These are phyloP conservation scores for Perdita meconis DNA, from an alignment of 2,888 invertebrate genomes.

Conservation along the genomic window DNA sequence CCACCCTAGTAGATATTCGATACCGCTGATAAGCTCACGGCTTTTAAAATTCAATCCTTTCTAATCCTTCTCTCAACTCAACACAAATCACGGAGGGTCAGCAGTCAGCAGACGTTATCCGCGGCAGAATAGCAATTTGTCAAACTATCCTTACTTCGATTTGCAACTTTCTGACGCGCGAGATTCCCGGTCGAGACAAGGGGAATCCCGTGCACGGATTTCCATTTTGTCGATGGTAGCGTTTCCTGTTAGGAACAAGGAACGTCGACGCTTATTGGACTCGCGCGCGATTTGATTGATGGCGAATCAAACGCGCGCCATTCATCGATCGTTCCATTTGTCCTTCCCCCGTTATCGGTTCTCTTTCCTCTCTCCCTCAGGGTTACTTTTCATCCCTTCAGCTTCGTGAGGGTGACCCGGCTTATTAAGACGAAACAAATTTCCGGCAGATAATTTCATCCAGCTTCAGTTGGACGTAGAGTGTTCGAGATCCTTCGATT, in stretches of 20 bases:
- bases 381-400: neutral
- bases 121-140: slow-evolving; percentile 32
- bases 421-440: slow-evolving; percentile 20
- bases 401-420: slow-evolving; percentile 20
- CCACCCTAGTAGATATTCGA: too few species aligned
- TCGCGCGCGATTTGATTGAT: slow-evolving; percentile 58
- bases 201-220: slow-evolving; percentile 51
- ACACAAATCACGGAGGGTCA: too few species aligned
- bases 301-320: slow-evolving; percentile 59
- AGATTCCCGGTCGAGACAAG: slow-evolving; percentile 14
- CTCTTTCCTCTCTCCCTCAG: neutral
- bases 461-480: neutral
- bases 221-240: slow-evolving; percentile 44
- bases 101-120: too few species aligned
- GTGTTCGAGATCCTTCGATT: neutral
- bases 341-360: slow-evolving; percentile 14
- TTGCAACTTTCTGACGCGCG: slow-evolving; percentile 32
- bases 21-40: too few species aligned
- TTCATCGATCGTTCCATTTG: neutral
- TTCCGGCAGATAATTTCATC: slow-evolving; percentile 14
- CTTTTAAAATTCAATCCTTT: too few species aligned
- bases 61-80: too few species aligned
- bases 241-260: slow-evolving; percentile 47
- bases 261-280: slow-evolving; percentile 49
- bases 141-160: slow-evolving; percentile 26